A percentile compares a stretch with the other conserved stretches of the same genome.
These are phyloP conservation scores for Pardalotus punctatus DNA, from an alignment of 2,113 vertebrate genomes.

Conservation along the genomic window DNA sequence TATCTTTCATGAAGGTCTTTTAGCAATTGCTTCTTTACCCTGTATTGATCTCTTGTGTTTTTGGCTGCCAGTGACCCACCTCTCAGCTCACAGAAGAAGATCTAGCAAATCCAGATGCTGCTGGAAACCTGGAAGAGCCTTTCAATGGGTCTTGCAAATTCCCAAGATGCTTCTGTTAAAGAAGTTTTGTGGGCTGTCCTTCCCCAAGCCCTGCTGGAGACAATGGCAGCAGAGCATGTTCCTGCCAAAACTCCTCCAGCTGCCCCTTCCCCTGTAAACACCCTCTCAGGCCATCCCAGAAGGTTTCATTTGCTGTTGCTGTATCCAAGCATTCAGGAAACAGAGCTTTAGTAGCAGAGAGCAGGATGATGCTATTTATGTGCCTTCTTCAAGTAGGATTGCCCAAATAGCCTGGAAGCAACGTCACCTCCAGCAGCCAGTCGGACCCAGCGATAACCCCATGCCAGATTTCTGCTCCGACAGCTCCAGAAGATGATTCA, in stretches of 20 bases:
- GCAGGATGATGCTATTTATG: not conserved
- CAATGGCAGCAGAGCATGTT: not conserved
- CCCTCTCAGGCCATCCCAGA: not conserved
- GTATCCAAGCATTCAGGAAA: not conserved
- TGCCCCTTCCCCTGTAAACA: not conserved
- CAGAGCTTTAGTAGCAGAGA: not conserved
- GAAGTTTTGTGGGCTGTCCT: not conserved
- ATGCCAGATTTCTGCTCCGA: not conserved
- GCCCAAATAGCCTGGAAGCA: slow-evolving; percentile 6
- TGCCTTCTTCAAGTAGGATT: not conserved
- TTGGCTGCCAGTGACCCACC: not conserved
- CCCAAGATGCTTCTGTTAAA: not conserved
- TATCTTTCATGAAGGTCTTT: not conserved
- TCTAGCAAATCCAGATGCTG: not conserved
- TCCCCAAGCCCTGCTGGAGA: not conserved
- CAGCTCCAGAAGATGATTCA: slow-evolving; percentile 43
- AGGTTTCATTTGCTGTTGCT: not conserved
- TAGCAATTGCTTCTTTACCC: not conserved
- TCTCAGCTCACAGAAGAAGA: not conserved
- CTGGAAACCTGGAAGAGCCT: not conserved
- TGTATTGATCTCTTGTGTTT: not conserved
- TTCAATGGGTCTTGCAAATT: not conserved
- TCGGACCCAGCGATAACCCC: not conserved
- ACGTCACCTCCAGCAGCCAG: not conserved
- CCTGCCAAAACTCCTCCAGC: not conserved